Evolutionary conservation across 2,888 invertebrate genomes (phyloP).

Genomic region (Dastarcus helophoroides): DNA sequence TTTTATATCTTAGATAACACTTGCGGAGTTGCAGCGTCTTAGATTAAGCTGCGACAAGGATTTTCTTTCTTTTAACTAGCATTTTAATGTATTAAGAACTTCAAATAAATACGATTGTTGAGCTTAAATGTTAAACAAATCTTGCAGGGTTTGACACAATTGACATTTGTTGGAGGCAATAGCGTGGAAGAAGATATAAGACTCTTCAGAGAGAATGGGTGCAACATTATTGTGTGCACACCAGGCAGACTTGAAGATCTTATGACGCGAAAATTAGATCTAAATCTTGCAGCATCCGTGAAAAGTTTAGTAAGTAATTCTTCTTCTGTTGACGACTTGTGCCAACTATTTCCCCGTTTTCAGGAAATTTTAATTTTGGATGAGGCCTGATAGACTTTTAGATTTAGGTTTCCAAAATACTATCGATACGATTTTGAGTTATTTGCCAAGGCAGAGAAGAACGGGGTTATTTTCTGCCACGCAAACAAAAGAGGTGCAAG

Average conservation of each 20-base stretch:
- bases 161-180: slow-evolving; percentile 72
- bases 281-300: slow-evolving; percentile 58
- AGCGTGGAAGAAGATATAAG: slow-evolving; percentile 65
- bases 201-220: slow-evolving; percentile 54
- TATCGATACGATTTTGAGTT: slow-evolving; percentile 78
- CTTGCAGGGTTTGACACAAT: slow-evolving; percentile 39
- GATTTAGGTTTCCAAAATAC: slow-evolving; percentile 85
- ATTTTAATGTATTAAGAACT: too few species aligned
- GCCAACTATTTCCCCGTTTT: slow-evolving; percentile 17
- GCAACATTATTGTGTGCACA: slow-evolving; percentile 84
- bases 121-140: too few species aligned
- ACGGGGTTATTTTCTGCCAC: slow-evolving; percentile 99
- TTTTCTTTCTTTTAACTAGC: too few species aligned
- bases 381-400: slow-evolving; percentile 89
- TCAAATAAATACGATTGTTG: too few species aligned
- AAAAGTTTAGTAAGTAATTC: slow-evolving; percentile 60
- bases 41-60: too few species aligned
- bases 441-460: slow-evolving; percentile 83
- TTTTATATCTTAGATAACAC: too few species aligned
- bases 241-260: slow-evolving; percentile 90
- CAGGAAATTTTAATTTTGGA: slow-evolving; percentile 88
- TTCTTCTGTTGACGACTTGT: not conserved
- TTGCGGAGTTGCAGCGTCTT: too few species aligned
- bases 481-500: slow-evolving; percentile 87
- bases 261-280: slow-evolving; percentile 54